A percentile compares a stretch with the other conserved stretches of the same genome.
phyloP scores from a whole-genome alignment of 2,888 invertebrate genomes.

The Oscheius sp. region DNA sequence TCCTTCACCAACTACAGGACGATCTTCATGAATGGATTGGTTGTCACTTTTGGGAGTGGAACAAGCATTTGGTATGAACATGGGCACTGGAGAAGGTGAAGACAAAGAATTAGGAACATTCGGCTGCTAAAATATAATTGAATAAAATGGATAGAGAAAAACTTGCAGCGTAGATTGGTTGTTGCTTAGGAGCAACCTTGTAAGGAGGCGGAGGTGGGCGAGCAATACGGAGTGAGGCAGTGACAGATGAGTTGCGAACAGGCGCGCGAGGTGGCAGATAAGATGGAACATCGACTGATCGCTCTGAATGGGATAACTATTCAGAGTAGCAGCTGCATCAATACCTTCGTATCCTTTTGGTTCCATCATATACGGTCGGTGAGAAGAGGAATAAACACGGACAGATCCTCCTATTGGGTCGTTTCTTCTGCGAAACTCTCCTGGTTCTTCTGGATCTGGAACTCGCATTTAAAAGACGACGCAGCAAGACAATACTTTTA shows the following conservation, averaged over 20 bases:
- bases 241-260: constrained; percentile 49
- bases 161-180: constrained; percentile 21
- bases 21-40: constrained; percentile 26
- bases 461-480: background rate
- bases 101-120: background rate
- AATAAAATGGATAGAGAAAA: background rate
- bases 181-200: constrained; percentile 37
- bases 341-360: constrained; percentile 30
- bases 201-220: constrained; percentile 57
- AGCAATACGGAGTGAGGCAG: constrained; percentile 48
- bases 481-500: constrained; percentile 23
- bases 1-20: constrained; percentile 55
- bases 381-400: constrained; percentile 24
- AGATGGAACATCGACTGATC: constrained; percentile 30
- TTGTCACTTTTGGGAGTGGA: constrained; percentile 40
- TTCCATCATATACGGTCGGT: constrained; percentile 30
- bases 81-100: constrained; percentile 8
- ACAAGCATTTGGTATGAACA: constrained; percentile 34
- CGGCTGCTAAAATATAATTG: background rate
- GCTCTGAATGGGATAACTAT: constrained; percentile 10
- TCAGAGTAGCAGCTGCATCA: too few relatives aligned
- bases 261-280: constrained; percentile 57
- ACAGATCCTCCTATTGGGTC: constrained; percentile 49
- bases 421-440: constrained; percentile 29
- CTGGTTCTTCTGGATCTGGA: constrained; percentile 17